phyloP scores from a whole-genome alignment of 2,797 vertebrate genomes.

The Tenualosa thibaudeaui region DNA sequence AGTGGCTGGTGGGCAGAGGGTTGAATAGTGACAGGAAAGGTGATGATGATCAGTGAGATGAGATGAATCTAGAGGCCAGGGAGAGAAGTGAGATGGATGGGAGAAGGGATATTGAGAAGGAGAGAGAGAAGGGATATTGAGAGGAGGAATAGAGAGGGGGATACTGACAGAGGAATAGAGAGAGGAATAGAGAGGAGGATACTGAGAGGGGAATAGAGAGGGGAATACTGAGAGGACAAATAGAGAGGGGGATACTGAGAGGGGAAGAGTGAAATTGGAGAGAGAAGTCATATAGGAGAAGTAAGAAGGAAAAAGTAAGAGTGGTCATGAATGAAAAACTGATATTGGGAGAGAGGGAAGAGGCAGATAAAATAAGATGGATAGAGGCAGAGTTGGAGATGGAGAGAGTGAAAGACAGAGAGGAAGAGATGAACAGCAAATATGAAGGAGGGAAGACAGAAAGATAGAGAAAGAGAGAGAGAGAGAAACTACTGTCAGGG shows the following conservation, averaged over 20 bases:
- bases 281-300: too few species aligned
- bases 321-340: background rate
- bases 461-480: background rate
- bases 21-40: slow-evolving; percentile 31
- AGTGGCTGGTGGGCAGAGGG: slow-evolving; percentile 46
- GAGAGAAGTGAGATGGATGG: too few species aligned
- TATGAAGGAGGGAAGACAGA: slow-evolving; percentile 30
- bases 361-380: background rate
- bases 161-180: slow-evolving; percentile 42
- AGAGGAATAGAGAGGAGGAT: slow-evolving; percentile 43
- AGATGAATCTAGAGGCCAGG: background rate
- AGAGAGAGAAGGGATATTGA: background rate
- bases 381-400: slow-evolving; percentile 27
- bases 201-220: background rate
- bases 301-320: background rate
- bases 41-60: slow-evolving; percentile 5
- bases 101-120: too few species aligned
- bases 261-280: too few species aligned
- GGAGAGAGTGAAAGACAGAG: slow-evolving; percentile 32
- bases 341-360: too few species aligned
- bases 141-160: background rate
- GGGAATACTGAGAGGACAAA: slow-evolving; percentile 55
- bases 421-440: background rate
- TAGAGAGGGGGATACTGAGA: slow-evolving; percentile 16
- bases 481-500: slow-evolving; percentile 38